Conservation (phyloP, 2,888 invertebrate species). For the Scaptodrosophila latifasciaeformis region DNA sequence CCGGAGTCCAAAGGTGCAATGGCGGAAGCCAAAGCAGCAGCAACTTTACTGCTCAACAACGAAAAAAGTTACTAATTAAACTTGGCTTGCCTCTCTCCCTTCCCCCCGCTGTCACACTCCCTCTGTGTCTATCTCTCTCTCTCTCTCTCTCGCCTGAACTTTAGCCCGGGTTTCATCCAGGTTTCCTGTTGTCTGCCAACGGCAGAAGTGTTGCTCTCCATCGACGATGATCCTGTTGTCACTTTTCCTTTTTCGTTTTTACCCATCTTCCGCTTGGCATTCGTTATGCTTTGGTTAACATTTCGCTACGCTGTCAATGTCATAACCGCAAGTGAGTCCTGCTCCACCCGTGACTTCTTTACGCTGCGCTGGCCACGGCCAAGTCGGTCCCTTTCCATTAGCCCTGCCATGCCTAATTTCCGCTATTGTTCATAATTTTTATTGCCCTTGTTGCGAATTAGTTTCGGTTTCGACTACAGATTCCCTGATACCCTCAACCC, state of each 20-base stretch:
- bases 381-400: not conserved
- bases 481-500: constrained; percentile 32
- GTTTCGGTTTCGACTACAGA: constrained; percentile 71
- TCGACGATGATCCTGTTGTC: not conserved
- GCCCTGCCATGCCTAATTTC: constrained; percentile 59
- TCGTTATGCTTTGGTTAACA: constrained; percentile 64
- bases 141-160: no score
- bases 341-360: constrained; percentile 28
- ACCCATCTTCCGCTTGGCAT: constrained; percentile 29
- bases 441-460: constrained; percentile 71
- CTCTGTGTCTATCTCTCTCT: no score
- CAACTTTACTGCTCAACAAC: constrained; percentile 37
- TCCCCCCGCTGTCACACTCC: not conserved
- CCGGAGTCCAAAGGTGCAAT: constrained; percentile 56
- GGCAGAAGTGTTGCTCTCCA: not conserved
- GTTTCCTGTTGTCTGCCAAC: not conserved
- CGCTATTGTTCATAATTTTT: constrained; percentile 69
- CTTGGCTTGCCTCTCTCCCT: constrained; percentile 30
- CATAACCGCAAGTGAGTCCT: constrained; percentile 40
- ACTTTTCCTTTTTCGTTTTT: not conserved
- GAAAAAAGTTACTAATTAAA: constrained; percentile 62
- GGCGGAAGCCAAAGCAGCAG: constrained; percentile 49
- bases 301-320: constrained; percentile 67
- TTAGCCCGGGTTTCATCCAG: no score
- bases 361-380: not conserved